A percentile compares a stretch with the other conserved stretches of the same genome.
Conservation (phyloP, 2,113 vertebrate genomes). For the Micromys minutus region DNA sequence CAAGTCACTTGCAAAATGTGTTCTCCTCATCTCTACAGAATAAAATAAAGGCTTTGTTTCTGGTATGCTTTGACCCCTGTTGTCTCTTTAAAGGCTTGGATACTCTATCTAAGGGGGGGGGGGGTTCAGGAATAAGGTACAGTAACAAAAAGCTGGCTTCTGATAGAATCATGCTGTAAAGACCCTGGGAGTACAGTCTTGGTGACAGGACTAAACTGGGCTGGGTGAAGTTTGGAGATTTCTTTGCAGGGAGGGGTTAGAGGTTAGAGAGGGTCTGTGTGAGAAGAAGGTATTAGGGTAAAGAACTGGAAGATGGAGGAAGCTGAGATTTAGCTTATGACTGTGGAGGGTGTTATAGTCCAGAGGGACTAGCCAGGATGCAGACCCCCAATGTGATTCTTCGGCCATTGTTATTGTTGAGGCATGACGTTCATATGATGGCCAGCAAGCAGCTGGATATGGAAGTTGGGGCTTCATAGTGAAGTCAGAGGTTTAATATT, state of each 20-base stretch:
- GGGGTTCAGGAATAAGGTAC: not conserved
- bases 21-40: not conserved
- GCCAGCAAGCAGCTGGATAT: not conserved
- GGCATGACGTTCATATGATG: not conserved
- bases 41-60: conserved; percentile 27
- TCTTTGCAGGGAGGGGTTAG: not conserved
- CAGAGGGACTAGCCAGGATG: no score
- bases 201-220: not conserved
- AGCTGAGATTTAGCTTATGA: not conserved
- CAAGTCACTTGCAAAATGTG: not conserved
- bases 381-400: not conserved
- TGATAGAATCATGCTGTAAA: not conserved
- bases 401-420: not conserved
- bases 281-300: not conserved
- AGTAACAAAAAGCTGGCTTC: not conserved
- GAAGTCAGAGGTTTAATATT: not conserved
- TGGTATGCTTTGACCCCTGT: not conserved
- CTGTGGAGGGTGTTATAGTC: not conserved
- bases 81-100: conserved; percentile 1
- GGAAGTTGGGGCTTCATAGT: not conserved
- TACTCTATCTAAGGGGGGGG: not conserved
- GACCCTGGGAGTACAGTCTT: not conserved
- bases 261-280: not conserved
- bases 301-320: not conserved
- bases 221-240: not conserved